Evolutionary conservation across 2,888 invertebrate genomes (phyloP), one percentile per base, ranked within the genome.

Genomic region (Metacarcinus magister): DNA sequence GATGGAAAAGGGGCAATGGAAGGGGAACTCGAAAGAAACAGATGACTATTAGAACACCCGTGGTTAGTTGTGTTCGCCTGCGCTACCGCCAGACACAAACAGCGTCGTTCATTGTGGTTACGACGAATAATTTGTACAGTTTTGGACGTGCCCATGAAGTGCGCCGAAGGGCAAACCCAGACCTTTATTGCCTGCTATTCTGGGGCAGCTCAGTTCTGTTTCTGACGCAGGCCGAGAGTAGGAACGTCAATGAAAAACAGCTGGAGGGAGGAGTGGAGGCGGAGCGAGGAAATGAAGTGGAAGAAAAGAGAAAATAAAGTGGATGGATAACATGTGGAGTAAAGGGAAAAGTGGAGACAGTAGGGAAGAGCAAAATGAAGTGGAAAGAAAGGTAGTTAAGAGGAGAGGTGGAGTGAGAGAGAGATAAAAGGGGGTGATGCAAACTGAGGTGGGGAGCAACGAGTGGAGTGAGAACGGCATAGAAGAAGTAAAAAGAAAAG

Each of bases 231-330:
- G 10, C 82, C 8, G 10, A 67, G 28, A 82, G 94, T 28, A 43
- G 75, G 44, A 94, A 44, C 67, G 94, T 43, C 43, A 44, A 82
- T 67, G 94, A 94, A 75, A 94, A 75, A 67, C 67, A 94, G 93
- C 32, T 60, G 67, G 75, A 75, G 93, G 32, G 75, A 91, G 46
- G 92, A 92, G 54, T 23, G 0, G 32, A 48, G 32, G 92, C 19
- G 92, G 13, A 82, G 32, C 1, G 82, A 32, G 82, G 13, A 94
- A 87, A 82, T 75, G 87, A 87, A 82, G 67, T 67, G 43, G 54
- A 10, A 46, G 28, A 46, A n/a, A 43, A 46, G 92, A 92, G 5
- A 90, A 43, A 90, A 43, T 43, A 43, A 32, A 43, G 43, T 32
- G 43, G 32, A 90, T 23, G 23, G 39, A 90, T 23, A 90, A 43